phyloP scores from a whole-genome alignment of 1,140 invertebrate species.

The Bombyx mandarina region DNA sequence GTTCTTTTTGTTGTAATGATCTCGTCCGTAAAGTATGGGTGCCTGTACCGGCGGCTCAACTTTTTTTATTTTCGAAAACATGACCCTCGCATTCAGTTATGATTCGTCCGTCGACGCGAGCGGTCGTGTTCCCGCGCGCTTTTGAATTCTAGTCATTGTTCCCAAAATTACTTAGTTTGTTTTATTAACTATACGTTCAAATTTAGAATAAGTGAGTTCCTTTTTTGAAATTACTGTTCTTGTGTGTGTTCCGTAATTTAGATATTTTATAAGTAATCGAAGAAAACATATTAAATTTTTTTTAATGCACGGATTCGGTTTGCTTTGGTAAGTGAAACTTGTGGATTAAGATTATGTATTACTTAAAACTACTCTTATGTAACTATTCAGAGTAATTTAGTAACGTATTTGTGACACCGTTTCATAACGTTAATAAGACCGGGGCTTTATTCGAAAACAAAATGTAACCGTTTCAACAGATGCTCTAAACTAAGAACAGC shows the following conservation, averaged over 20 bases:
- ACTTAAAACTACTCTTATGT: too few species aligned
- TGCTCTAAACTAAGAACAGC: too few species aligned
- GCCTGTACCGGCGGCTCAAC: conserved; percentile 49
- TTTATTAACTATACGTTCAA: neutral
- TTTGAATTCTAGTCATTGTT: conserved; percentile 61
- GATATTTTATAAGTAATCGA: neutral
- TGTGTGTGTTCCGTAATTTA: conserved; percentile 1
- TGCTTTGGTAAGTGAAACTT: conserved; percentile 53
- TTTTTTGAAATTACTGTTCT: conserved; percentile 22
- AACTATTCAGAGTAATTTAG: too few species aligned
- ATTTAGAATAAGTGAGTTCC: conserved; percentile 10
- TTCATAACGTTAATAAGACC: too few species aligned
- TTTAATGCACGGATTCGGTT: conserved; percentile 67
- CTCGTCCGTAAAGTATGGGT: conserved; percentile 64
- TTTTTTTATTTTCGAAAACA: conserved; percentile 54
- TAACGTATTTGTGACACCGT: too few species aligned
- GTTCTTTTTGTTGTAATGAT: conserved; percentile 67
- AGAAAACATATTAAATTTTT: conserved; percentile 22
- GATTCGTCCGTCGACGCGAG: conserved; percentile 54
- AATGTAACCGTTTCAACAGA: too few species aligned
- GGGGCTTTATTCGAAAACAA: too few species aligned
- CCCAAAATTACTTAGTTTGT: conserved; percentile 44
- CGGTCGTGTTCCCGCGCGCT: conserved; percentile 50
- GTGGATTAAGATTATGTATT: too few species aligned
- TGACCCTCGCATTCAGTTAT: conserved; percentile 60